Percentiles rank a stretch among this genome's conserved stretches.
Evolutionary conservation across 2,888 invertebrate genomes (phyloP).

Genomic region (Petrolisthes cinctipes): DNA sequence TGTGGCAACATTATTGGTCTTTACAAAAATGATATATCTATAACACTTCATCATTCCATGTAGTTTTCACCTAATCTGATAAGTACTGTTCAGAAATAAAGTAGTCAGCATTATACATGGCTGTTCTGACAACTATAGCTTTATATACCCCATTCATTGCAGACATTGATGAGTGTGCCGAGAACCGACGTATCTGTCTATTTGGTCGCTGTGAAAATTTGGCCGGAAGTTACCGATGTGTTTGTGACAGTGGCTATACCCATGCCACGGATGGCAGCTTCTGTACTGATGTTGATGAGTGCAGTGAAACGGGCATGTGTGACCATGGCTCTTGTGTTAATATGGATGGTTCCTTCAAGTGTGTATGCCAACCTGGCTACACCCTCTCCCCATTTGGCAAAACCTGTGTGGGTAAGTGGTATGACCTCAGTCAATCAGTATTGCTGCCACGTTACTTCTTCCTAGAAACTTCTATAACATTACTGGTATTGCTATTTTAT

Average conservation of each 20-base stretch:
- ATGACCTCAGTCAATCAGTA: no score
- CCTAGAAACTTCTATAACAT: no score
- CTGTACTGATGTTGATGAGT: conserved; percentile 78
- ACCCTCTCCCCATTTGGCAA: conserved; percentile 76
- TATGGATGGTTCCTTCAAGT: conserved; percentile 83
- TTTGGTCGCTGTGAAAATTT: conserved; percentile 85
- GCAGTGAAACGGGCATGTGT: conserved; percentile 81
- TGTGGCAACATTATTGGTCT: no score
- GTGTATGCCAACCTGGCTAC: conserved; percentile 80
- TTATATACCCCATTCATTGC: conserved; percentile 69
- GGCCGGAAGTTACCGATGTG: conserved; percentile 86
- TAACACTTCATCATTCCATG: no score
- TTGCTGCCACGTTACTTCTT: no score
- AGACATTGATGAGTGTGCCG: conserved; percentile 77
- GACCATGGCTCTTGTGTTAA: conserved; percentile 85
- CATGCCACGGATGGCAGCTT: conserved; percentile 82
- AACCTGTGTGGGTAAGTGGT: conserved; percentile 75
- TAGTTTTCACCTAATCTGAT: background rate
- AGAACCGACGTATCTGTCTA: conserved; percentile 80
- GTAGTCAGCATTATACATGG: no score
- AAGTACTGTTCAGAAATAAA: background rate
- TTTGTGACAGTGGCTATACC: conserved; percentile 85
- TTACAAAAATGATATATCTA: background rate
- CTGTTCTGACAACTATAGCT: background rate
- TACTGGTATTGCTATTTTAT: no score